A percentile compares a stretch with the other conserved stretches of the same genome.
These are phyloP conservation scores for Leptinotarsa lineolata DNA, from an alignment of 1,140 invertebrate genomes.

Conservation along the genomic window DNA sequence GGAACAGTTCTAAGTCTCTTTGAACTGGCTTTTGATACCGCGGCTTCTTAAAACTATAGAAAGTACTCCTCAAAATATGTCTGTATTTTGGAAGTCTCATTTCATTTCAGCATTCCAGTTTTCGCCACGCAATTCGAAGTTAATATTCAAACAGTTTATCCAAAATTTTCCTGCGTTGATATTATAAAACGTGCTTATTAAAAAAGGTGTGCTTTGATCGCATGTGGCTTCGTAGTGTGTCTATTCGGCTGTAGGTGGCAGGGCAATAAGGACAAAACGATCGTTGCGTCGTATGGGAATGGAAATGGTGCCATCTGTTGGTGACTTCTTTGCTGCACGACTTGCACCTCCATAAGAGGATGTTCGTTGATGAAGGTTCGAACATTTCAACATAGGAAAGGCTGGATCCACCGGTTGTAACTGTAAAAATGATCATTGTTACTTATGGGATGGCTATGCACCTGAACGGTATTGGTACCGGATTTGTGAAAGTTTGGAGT, in stretches of 20 bases:
- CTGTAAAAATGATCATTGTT: constrained; percentile 31
- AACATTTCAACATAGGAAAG: constrained; percentile 82
- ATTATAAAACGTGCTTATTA: constrained; percentile 30
- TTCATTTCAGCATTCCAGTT: too few species aligned
- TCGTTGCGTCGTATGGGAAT: constrained; percentile 77
- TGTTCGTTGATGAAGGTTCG: constrained; percentile 68
- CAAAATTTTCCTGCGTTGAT: not conserved
- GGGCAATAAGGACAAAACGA: constrained; percentile 82
- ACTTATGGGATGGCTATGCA: too few species aligned
- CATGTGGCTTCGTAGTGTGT: constrained; percentile 77
- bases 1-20: too few species aligned
- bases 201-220: constrained; percentile 71
- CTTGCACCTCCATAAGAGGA: constrained; percentile 75
- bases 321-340: constrained; percentile 83
- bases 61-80: not conserved
- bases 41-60: too few species aligned
- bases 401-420: constrained; percentile 32
- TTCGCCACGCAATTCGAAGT: too few species aligned
- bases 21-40: too few species aligned
- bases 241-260: constrained; percentile 82
- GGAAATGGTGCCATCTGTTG: constrained; percentile 85
- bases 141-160: too few species aligned
- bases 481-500: too few species aligned
- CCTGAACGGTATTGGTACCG: too few species aligned
- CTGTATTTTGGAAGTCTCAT: not conserved